Base-by-base conservation (phyloP, 2,888 invertebrate genomes). In the Acleris cristana region DNA sequence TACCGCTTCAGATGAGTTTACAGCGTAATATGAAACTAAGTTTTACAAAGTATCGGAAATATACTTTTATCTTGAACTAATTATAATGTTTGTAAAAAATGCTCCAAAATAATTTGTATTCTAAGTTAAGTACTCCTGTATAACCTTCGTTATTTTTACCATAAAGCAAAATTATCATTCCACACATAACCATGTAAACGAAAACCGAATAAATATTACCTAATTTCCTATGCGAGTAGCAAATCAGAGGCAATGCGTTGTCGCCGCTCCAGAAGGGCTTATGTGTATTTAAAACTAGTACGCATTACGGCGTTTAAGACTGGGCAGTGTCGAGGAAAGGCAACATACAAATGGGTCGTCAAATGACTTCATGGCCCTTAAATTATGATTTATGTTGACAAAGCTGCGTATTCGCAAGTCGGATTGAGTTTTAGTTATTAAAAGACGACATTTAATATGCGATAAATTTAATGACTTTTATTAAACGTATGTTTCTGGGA, bases 161-260 rank as follows among this genome's bases (percentile, higher is more conserved):
- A 56, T 55, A 26, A 61, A 49, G 3, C 49, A 26, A 18, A 60
- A 65, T 65, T 55, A 60, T 55, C 26, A 60, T n/a, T 56, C 34
- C 34, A 54, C 58, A 60, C 44, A 65, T 49, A 60, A 21, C 60
- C 51, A 40, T n/a, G 48, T 21, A 53, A 61, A 66, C 61, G 61
- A 56, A 52, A 30, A 30, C 30, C 45, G 61, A 66, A 61, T 52
- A 56, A 61, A 66, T 56, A 66, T 65, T 65, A 51, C 61, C 65
- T 56, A 52, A 66, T 66, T 66, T 66, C 52, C 52, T 61, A 26
- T 52, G 61, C 60, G 52, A 64, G 51, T 45, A 26, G 57, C 51
- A 52, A 57, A 51, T 14, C n/a, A 23, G 30, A 51, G 55, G 18
- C 45, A 26, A 48, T 58, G 21, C 48, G 45, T n/a, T 23, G 19